Base-by-base conservation (phyloP, 1,140 invertebrate species). In the Cyclargus thomasi region DNA sequence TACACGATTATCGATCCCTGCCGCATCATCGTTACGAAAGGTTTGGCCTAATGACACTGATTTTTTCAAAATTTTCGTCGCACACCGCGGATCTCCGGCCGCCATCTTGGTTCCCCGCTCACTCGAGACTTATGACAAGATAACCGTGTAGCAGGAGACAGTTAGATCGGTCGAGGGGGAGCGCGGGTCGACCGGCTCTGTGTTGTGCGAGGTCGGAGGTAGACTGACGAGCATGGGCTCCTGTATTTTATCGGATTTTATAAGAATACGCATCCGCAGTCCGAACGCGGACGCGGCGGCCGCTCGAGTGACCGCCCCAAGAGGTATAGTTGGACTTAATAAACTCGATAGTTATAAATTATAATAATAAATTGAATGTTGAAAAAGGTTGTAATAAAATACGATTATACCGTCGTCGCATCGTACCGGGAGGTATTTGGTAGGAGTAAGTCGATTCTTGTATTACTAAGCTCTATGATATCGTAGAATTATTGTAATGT, bases 321-420 rank as follows among this genome's bases (percentile, higher is more conserved):
- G 5, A 21, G 65, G 57, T 20, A 55, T 57, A 57, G 36, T 63
- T 35, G 63, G 35, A 64, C 65, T 47, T 68, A 57, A 68, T 67
- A 69, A 70, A 73, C 74, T 74, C 77, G 80, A 80, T 85, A 87
- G 81, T 82, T 87, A 85, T 81, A 83, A 85, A 81, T 77, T 77
- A 63, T 79, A 82, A 77, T 78, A 81, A 83, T 82, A 80, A 82
- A 85, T 77, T 86, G 78, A 83, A 85, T 79, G 78, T 85, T 86
- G 82, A 81, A 87, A 83, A 80, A 86, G 86, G 86, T 89, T 88
- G 86, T 89, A 88, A 83, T 86, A 88, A 86, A 82, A 82, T 87
- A 86, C 80, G 79, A 83, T 75, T 82, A 82, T 82, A 83, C 81
- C 74, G 74, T 74, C 73, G 78, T 67, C 68, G 77, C 82, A 77